These are phyloP conservation scores for Anthopleura sola DNA, from an alignment of 64 coral and sea anemone species.

Conservation along the genomic window DNA sequence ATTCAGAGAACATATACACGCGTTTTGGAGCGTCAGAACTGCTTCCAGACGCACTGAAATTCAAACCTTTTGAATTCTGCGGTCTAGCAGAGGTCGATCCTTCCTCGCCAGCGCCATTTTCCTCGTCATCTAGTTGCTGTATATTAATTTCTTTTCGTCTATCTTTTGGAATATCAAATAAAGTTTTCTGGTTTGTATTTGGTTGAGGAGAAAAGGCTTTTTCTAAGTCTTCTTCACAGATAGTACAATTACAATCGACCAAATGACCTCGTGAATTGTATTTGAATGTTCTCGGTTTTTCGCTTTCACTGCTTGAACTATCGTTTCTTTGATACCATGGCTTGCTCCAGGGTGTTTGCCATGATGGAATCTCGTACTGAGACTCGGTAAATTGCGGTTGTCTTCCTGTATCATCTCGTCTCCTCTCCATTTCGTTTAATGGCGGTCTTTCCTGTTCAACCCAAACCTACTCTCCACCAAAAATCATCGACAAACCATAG, in stretches of 20 bases:
- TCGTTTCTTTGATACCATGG: slow-evolving; percentile 82
- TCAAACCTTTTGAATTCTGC: not conserved
- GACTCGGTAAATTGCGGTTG: slow-evolving; percentile 74
- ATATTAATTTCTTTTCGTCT: not conserved
- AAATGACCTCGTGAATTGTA: slow-evolving; percentile 66
- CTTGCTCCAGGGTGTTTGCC: slow-evolving; percentile 86
- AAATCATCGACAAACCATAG: not conserved
- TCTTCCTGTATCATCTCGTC: slow-evolving; percentile 38
- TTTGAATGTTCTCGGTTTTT: slow-evolving; percentile 28
- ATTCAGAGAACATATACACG: slow-evolving; percentile 49
- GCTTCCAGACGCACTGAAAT: not conserved
- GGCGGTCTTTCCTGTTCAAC: not conserved
- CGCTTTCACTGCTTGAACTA: slow-evolving; percentile 20
- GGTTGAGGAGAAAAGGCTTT: slow-evolving; percentile 35
- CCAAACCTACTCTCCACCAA: not conserved
- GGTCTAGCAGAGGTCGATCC: not conserved
- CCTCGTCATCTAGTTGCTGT: slow-evolving; percentile 10
- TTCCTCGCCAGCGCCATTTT: not conserved
- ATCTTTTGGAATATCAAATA: slow-evolving; percentile 27
- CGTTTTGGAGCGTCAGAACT: slow-evolving; percentile 20
- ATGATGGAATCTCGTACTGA: slow-evolving; percentile 87
- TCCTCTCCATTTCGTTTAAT: not conserved
- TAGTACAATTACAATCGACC: slow-evolving; percentile 62
- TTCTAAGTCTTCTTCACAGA: slow-evolving; percentile 78
- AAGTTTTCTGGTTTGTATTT: slow-evolving; percentile 22